Conservation (phyloP, 2,888 invertebrate genomes). For the Drosophila flavopinicola region DNA sequence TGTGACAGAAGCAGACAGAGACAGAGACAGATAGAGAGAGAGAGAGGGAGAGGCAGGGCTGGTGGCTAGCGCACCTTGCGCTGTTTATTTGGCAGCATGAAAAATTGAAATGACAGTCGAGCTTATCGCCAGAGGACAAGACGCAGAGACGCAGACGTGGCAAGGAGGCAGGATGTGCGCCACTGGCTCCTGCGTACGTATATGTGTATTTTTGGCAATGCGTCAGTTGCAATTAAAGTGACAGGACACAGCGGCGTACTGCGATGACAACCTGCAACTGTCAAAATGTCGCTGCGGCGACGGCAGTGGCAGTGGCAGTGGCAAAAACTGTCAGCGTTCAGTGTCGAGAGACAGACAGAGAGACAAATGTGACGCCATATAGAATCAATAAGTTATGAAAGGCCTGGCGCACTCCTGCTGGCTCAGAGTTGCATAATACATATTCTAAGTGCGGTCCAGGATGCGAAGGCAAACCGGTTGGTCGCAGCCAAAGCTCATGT, state of each 20-base stretch:
- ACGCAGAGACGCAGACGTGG: conserved; percentile 2
- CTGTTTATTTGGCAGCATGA: conserved; percentile 58
- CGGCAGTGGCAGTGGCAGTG: conserved; percentile 70
- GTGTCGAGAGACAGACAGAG: conserved; percentile 63
- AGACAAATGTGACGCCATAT: conserved; percentile 81
- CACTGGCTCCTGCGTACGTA: conserved; percentile 4
- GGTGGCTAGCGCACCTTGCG: conserved; percentile 65
- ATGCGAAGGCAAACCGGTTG: conserved; percentile 61
- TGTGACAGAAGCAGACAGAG: not conserved
- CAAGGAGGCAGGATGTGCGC: conserved; percentile 19
- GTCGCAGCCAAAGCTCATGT: conserved; percentile 31
- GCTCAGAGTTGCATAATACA: conserved; percentile 63
- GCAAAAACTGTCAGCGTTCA: conserved; percentile 73
- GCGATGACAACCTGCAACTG: conserved; percentile 62
- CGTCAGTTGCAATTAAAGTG: conserved; percentile 80
- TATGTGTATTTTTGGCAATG: conserved; percentile 67
- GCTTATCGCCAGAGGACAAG: conserved; percentile 54
- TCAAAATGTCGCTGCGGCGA: conserved; percentile 51
- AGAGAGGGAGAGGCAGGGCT: not conserved
- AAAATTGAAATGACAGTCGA: conserved; percentile 74
- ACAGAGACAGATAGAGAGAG: conserved; percentile 3
- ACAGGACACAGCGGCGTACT: conserved; percentile 48
- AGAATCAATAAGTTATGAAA: conserved; percentile 79
- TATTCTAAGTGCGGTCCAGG: conserved; percentile 67
- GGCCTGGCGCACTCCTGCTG: conserved; percentile 42